Evolutionary conservation across 2,888 invertebrate genomes (phyloP).

Genomic region (Apodemia hepburni): DNA sequence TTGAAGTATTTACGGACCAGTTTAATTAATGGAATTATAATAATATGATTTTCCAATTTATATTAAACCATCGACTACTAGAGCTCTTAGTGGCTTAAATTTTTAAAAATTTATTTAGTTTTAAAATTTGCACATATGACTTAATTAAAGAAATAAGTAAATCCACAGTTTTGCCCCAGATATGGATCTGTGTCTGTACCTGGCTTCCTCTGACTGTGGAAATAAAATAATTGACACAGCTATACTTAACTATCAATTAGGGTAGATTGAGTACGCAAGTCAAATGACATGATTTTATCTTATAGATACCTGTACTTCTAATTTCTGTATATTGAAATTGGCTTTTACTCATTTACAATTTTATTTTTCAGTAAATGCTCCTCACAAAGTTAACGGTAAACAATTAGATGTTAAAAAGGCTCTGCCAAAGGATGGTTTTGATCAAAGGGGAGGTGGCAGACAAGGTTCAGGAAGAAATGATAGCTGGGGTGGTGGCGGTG

Average conservation of each 20-base stretch:
- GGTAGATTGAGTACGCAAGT: conserved; percentile 71
- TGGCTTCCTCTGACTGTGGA: conserved; percentile 79
- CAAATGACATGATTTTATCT: conserved; percentile 48
- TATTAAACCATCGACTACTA: too few species aligned
- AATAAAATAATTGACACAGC: conserved; percentile 69
- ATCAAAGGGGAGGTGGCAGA: conserved; percentile 77
- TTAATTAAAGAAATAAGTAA: neutral
- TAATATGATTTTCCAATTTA: too few species aligned
- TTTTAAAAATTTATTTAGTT: too few species aligned
- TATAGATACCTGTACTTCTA: neutral
- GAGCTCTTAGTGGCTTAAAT: too few species aligned
- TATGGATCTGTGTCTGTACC: conserved; percentile 57
- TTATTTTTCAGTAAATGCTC: conserved; percentile 83
- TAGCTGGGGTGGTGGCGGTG: conserved; percentile 57
- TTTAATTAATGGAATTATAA: too few species aligned
- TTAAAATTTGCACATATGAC: too few species aligned
- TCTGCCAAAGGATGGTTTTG: conserved; percentile 88
- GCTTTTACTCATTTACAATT: conserved; percentile 18
- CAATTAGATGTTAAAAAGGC: conserved; percentile 97
- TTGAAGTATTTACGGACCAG: too few species aligned
- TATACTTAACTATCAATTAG: conserved; percentile 61
- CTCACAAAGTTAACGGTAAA: conserved; percentile 92
- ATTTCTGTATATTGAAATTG: neutral
- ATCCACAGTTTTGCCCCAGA: conserved; percentile 76
- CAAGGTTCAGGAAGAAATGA: conserved; percentile 63